phyloP scores from a whole-genome alignment of 2,113 vertebrate genomes.

The Excalfactoria chinensis region DNA sequence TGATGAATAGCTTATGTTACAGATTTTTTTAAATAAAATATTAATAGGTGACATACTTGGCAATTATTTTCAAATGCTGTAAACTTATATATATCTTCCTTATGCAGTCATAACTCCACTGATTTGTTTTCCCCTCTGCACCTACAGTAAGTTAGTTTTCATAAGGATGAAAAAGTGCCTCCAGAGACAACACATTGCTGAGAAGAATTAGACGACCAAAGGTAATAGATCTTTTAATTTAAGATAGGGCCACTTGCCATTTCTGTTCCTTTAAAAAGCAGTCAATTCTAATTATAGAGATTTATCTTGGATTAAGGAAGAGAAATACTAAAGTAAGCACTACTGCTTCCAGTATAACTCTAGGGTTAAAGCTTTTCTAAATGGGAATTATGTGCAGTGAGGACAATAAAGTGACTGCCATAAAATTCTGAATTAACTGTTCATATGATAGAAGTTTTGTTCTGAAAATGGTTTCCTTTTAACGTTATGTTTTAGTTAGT shows the following conservation, averaged over 20 bases:
- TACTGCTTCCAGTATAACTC: slow-evolving; percentile 9
- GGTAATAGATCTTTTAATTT: slow-evolving; percentile 67
- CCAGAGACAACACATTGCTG: slow-evolving; percentile 21
- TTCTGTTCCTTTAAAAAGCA: slow-evolving; percentile 64
- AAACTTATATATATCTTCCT: slow-evolving; percentile 8
- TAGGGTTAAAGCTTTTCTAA: slow-evolving; percentile 42
- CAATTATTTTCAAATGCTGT: slow-evolving; percentile 46
- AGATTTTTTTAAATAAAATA: slow-evolving; percentile 17
- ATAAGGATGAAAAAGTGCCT: slow-evolving; percentile 33
- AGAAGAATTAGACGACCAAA: slow-evolving; percentile 58
- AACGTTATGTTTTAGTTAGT: neutral
- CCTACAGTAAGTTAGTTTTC: slow-evolving; percentile 39
- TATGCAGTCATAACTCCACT: neutral
- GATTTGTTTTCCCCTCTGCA: slow-evolving; percentile 36
- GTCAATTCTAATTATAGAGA: slow-evolving; percentile 66
- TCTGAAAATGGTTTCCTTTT: slow-evolving; percentile 1
- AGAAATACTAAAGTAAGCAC: slow-evolving; percentile 15
- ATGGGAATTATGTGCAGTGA: neutral
- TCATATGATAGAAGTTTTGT: neutral
- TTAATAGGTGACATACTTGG: neutral
- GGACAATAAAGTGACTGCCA: neutral
- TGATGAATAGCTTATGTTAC: neutral
- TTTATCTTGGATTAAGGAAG: slow-evolving; percentile 61
- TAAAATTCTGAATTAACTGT: neutral
- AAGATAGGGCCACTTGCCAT: slow-evolving; percentile 45